phyloP scores from a whole-genome alignment of 2,888 invertebrate genomes.

The Drosophila demipolita region DNA sequence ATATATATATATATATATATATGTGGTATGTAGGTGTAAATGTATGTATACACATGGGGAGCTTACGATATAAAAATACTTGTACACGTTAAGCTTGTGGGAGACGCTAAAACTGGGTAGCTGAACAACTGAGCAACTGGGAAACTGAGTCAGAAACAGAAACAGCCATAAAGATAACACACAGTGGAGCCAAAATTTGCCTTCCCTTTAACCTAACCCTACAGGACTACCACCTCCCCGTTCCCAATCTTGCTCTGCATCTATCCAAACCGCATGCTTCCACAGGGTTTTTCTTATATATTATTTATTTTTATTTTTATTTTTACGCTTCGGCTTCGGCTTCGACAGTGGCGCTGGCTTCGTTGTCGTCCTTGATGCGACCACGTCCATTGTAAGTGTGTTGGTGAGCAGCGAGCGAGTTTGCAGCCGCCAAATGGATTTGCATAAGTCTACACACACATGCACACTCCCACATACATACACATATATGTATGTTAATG shows the following conservation, averaged over 20 bases:
- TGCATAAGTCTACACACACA: slow-evolving; percentile 62
- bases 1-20: neutral
- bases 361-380: slow-evolving; percentile 26
- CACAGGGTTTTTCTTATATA: slow-evolving; percentile 47
- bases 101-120: slow-evolving; percentile 34
- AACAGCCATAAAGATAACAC: slow-evolving; percentile 68
- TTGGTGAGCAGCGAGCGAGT: slow-evolving; percentile 40
- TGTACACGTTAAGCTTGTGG: slow-evolving; percentile 29
- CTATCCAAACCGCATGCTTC: slow-evolving; percentile 34
- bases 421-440: slow-evolving; percentile 70
- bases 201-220: slow-evolving; percentile 1
- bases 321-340: slow-evolving; percentile 71
- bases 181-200: slow-evolving; percentile 47
- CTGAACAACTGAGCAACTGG: slow-evolving; percentile 22
- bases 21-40: neutral
- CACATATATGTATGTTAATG: slow-evolving; percentile 28
- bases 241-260: neutral
- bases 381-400: slow-evolving; percentile 35
- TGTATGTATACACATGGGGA: neutral
- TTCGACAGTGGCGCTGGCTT: slow-evolving; percentile 50
- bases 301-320: slow-evolving; percentile 41
- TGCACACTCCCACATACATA: slow-evolving; percentile 21
- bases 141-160: slow-evolving; percentile 32
- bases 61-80: slow-evolving; percentile 21
- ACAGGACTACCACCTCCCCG: neutral